These are phyloP conservation scores for Caenorhabditis sp. DNA, from an alignment of 2,888 invertebrate genomes.

Conservation along the genomic window DNA sequence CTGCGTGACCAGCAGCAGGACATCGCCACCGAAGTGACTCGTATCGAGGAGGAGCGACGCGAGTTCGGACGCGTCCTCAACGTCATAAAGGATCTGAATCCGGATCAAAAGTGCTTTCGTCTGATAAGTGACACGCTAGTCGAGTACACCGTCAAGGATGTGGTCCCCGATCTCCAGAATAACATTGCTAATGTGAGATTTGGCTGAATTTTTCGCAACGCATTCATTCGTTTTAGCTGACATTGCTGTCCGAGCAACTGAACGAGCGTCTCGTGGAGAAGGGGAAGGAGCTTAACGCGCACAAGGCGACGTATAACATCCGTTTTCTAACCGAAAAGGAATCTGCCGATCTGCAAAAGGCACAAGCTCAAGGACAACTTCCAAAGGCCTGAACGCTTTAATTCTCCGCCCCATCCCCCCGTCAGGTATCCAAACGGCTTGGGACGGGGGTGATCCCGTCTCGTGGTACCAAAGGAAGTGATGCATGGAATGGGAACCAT, in stretches of 20 bases:
- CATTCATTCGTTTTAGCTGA: slow-evolving; percentile 55
- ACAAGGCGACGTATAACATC: slow-evolving; percentile 73
- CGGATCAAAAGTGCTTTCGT: slow-evolving; percentile 68
- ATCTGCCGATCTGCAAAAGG: slow-evolving; percentile 60
- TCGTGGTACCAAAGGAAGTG: too few relatives aligned
- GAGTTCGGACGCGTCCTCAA: slow-evolving; percentile 67
- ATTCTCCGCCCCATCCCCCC: too few relatives aligned
- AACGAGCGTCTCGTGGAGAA: slow-evolving; percentile 69
- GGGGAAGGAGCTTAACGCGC: slow-evolving; percentile 71
- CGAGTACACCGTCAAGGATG: slow-evolving; percentile 67
- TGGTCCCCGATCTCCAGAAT: slow-evolving; percentile 63
- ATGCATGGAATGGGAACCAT: too few relatives aligned
- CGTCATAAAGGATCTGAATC: slow-evolving; percentile 65
- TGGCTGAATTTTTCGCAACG: neutral
- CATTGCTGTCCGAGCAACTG: slow-evolving; percentile 54
- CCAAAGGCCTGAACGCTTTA: slow-evolving; percentile 6
- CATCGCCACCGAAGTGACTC: slow-evolving; percentile 66
- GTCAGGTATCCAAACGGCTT: too few relatives aligned
- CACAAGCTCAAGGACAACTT: slow-evolving; percentile 45
- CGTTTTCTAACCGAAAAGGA: slow-evolving; percentile 71
- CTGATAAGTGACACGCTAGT: slow-evolving; percentile 71
- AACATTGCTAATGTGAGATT: slow-evolving; percentile 59
- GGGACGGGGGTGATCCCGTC: too few relatives aligned
- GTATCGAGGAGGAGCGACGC: slow-evolving; percentile 68
- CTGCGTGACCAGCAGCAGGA: slow-evolving; percentile 72